These are phyloP conservation scores for Hetaerina americana DNA, from an alignment of 1,140 invertebrate species.

Conservation along the genomic window DNA sequence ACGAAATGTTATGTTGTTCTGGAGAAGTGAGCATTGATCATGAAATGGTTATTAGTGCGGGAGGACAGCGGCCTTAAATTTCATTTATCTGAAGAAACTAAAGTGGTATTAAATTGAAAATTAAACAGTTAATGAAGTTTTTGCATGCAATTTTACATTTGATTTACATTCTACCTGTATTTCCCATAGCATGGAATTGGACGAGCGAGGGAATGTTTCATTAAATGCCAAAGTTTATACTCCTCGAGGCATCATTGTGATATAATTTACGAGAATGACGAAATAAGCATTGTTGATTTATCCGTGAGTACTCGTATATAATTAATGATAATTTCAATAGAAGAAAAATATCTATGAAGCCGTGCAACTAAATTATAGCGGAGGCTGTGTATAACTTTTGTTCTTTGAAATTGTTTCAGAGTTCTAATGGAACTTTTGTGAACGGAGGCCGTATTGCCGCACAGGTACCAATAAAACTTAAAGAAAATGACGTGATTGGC, in stretches of 20 bases:
- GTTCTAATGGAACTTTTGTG: not conserved
- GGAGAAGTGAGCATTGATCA: too few relatives aligned
- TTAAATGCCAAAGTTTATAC: not conserved
- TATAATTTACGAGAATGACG: not conserved
- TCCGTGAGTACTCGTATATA: not conserved
- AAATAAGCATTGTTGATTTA: not conserved
- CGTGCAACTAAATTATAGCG: not conserved
- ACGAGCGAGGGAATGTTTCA: not conserved
- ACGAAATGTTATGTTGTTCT: too few relatives aligned
- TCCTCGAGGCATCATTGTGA: not conserved
- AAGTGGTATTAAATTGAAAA: too few relatives aligned
- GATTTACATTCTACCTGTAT: not conserved
- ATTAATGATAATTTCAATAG: not conserved
- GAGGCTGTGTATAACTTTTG: not conserved
- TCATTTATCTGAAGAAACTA: too few relatives aligned
- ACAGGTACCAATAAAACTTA: not conserved
- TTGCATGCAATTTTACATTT: not conserved
- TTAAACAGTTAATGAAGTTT: too few relatives aligned
- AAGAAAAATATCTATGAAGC: not conserved
- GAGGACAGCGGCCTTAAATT: too few relatives aligned
- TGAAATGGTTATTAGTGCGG: too few relatives aligned
- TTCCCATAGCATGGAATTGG: not conserved
- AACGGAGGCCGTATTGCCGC: not conserved
- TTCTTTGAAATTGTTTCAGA: not conserved
- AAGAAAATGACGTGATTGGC: not conserved